These are phyloP conservation scores for Diplodus puntazzo DNA, from an alignment of 2,797 vertebrate genomes.

Conservation along the genomic window DNA sequence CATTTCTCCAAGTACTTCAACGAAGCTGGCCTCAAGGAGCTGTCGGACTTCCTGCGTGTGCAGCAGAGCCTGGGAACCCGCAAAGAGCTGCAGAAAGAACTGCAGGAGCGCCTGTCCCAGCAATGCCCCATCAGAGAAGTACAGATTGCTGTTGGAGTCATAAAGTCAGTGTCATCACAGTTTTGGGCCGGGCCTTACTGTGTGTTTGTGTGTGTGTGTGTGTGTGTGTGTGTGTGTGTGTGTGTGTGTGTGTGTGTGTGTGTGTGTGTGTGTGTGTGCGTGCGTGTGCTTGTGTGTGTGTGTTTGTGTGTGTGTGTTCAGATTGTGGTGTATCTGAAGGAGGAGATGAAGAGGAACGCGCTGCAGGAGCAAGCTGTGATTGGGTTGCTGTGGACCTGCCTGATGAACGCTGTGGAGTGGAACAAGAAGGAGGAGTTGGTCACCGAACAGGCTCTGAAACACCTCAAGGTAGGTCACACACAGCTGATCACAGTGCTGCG, in stretches of 20 bases:
- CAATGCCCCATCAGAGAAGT: constrained; percentile 93
- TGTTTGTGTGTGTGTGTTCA: constrained; percentile 51
- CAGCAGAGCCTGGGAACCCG: constrained; percentile 93
- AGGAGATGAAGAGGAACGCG: constrained; percentile 94
- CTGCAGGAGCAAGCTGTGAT: constrained; percentile 92
- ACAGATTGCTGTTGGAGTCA: neutral
- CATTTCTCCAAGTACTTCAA: constrained; percentile 94
- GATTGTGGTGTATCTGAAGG: constrained; percentile 92
- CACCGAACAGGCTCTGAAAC: constrained; percentile 94
- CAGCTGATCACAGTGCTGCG: neutral
- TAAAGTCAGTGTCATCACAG: neutral
- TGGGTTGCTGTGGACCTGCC: constrained; percentile 91
- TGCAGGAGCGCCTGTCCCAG: constrained; percentile 92
- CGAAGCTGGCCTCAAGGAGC: constrained; percentile 92
- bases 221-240: neutral
- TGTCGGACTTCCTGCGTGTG: constrained; percentile 91
- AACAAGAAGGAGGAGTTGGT: constrained; percentile 96
- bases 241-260: neutral
- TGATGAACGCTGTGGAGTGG: constrained; percentile 96
- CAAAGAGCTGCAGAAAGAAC: constrained; percentile 94
- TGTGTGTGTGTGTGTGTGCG: neutral
- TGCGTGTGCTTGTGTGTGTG: too few relatives aligned
- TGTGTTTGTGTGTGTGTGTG: neutral
- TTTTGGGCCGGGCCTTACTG: neutral
- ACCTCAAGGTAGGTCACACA: constrained; percentile 88